A percentile compares a stretch with the other conserved stretches of the same genome.
These are phyloP conservation scores for Horisme vitalbata DNA, from an alignment of 2,888 invertebrate genomes.

Conservation along the genomic window DNA sequence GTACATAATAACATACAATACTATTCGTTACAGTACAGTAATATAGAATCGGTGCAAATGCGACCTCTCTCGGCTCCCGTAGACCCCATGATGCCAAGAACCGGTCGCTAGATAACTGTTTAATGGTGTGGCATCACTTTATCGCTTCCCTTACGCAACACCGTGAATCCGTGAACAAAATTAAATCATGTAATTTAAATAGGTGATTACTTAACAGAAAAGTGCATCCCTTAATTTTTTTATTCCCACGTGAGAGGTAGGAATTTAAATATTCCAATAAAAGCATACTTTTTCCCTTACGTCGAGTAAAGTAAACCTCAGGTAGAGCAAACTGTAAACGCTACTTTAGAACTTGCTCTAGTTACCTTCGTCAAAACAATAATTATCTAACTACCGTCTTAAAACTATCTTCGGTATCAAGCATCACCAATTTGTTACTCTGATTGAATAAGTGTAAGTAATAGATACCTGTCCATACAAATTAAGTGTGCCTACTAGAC, in stretches of 20 bases:
- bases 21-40: too few relatives aligned
- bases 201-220: too few relatives aligned
- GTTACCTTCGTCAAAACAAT: not conserved
- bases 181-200: too few relatives aligned
- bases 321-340: too few relatives aligned
- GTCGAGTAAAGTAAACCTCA: too few relatives aligned
- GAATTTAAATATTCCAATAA: too few relatives aligned
- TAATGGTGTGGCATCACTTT: slow-evolving; percentile 16
- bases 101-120: slow-evolving; percentile 44
- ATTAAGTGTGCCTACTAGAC: slow-evolving; percentile 17
- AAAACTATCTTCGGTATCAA: slow-evolving; percentile 5
- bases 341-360: not conserved
- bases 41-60: slow-evolving; percentile 32
- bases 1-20: too few relatives aligned
- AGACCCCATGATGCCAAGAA: slow-evolving; percentile 28
- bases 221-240: too few relatives aligned
- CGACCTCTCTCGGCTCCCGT: slow-evolving; percentile 1
- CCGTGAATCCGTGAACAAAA: slow-evolving; percentile 30
- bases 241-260: too few relatives aligned
- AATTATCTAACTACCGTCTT: not conserved
- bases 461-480: slow-evolving; percentile 28
- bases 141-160: slow-evolving; percentile 46
- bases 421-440: slow-evolving; percentile 22
- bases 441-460: slow-evolving; percentile 23
- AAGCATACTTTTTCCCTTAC: too few relatives aligned